Conservation (phyloP, 2,888 invertebrate species). For the Drosophila mulleri region DNA sequence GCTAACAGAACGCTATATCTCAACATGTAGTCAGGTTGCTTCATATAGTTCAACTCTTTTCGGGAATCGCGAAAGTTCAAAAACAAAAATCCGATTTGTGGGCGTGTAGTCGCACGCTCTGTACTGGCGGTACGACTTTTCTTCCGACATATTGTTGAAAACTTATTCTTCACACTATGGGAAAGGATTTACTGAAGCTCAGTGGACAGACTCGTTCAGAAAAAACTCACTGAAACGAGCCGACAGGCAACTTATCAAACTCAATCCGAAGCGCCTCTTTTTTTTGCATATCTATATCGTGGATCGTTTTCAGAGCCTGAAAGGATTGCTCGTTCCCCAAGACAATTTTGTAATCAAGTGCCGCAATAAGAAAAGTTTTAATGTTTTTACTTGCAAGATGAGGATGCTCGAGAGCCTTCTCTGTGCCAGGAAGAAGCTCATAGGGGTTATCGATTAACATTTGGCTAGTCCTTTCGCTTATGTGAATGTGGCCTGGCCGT, state of each 20-base stretch:
- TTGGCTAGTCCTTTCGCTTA: constrained; percentile 91
- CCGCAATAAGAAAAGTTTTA: constrained; percentile 90
- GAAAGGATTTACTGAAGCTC: background rate
- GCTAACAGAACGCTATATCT: constrained; percentile 91
- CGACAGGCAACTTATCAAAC: constrained; percentile 92
- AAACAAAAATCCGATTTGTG: constrained; percentile 84
- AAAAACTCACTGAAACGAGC: constrained; percentile 88
- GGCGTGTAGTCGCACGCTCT: background rate
- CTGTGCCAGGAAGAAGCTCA: constrained; percentile 87
- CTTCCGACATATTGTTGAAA: background rate
- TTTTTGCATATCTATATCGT: background rate
- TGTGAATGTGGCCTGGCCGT: constrained; percentile 94
- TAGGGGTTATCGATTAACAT: constrained; percentile 87
- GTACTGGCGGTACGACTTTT: background rate
- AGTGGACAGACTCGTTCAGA: background rate
- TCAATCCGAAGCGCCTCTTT: constrained; percentile 91
- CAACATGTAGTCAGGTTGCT: constrained; percentile 92
- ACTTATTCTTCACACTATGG: background rate
- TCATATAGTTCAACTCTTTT: constrained; percentile 90
- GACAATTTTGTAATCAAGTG: constrained; percentile 26
- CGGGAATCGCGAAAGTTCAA: constrained; percentile 87
- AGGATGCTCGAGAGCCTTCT: constrained; percentile 86
- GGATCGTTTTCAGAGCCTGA: background rate
- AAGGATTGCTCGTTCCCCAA: background rate
- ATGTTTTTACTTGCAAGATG: constrained; percentile 90